Evolutionary conservation across 1,140 invertebrate species (phyloP), one percentile per base, ranked within the genome.

Genomic region (Heliconius nattereri): DNA sequence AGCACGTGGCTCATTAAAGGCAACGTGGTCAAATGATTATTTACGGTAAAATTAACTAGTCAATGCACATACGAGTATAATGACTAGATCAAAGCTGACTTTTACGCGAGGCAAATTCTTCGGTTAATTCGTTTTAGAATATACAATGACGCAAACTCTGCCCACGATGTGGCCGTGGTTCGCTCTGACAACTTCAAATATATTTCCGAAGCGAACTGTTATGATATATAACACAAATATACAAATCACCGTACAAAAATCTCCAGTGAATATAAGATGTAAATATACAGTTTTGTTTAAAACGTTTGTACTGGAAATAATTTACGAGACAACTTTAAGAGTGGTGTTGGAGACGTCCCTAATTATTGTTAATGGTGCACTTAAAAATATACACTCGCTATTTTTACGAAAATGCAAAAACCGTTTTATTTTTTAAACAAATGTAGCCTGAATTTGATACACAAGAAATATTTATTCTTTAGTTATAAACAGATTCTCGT

Each of bases 81-180:
- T 3, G 26, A n/a, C 23, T 66, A 54, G 73, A 79, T 79, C 57
- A 76, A 80, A 80, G 73, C 52, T 37, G 54, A 19, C 8, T 71
- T 80, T 73, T 75, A 80, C 71, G 75, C 45, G 79, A 73, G 70
- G 49, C 71, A 80, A 72, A 57, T 45, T 79, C 73, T 74, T 45
- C 45, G 70, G 78, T 37, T 54, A 75, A 71, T 57, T 73, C 71
- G 26, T 23, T 40, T n/a, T 66, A 73, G 35, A 79, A 66, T 20
- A 73, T 73, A 57, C 72, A 73, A 75, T 83, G 79, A 83, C 82
- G 82, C 79, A 77, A 80, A 73, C 32, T 35, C 78, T 57, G 37
- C 79, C 76, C 74, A 80, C 76, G 76, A 73, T 13, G 23, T 16
- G 16, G 72, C 45, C 71, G 26, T 40, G 49, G 45, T 73, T 80